These are phyloP conservation scores for Paramormyrops kingsleyae DNA, from an alignment of 2,113 vertebrate genomes.

Conservation along the genomic window DNA sequence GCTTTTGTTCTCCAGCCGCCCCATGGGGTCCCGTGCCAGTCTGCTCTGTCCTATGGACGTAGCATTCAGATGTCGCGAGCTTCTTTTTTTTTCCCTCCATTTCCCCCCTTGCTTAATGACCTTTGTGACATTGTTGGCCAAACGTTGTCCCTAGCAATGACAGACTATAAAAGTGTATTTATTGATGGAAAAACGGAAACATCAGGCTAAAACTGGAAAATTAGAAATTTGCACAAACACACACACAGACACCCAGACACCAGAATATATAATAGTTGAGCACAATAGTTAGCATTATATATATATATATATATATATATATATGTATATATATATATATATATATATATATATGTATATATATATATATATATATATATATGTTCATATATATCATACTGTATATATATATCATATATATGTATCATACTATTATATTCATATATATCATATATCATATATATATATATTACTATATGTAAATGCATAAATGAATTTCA, in stretches of 20 bases:
- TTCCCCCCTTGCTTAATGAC: slow-evolving; percentile 56
- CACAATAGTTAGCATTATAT: no score
- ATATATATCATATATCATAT: no score
- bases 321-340: no score
- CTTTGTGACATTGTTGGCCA: slow-evolving; percentile 78
- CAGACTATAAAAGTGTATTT: slow-evolving; percentile 33
- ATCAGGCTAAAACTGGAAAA: background rate
- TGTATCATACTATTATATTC: background rate
- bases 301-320: no score
- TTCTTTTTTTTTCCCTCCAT: slow-evolving; percentile 50
- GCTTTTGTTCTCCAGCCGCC: slow-evolving; percentile 83
- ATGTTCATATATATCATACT: background rate
- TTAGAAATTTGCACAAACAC: background rate
- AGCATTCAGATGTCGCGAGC: slow-evolving; percentile 64
- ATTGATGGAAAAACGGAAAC: background rate
- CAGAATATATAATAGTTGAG: no score
- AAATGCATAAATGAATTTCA: background rate
- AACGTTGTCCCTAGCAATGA: slow-evolving; percentile 72
- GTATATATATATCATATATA: background rate
- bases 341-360: background rate
- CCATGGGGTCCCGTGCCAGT: slow-evolving; percentile 75
- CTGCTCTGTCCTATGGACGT: slow-evolving; percentile 52
- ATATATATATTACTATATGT: background rate
- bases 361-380: background rate
- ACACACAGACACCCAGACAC: background rate